These are phyloP conservation scores for Echiichthys vipera DNA, from an alignment of 2,797 vertebrate species.

Conservation along the genomic window DNA sequence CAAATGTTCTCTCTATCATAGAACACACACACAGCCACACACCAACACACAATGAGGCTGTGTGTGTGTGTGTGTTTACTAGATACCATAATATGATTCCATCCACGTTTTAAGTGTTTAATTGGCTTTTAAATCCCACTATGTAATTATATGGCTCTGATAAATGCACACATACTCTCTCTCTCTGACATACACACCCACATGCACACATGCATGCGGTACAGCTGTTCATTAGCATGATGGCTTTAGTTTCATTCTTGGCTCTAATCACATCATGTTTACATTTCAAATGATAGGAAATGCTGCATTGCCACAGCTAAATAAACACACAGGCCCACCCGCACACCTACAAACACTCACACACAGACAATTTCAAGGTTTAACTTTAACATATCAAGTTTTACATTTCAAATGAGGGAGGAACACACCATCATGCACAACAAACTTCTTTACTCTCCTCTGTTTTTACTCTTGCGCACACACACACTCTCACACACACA, in stretches of 20 bases:
- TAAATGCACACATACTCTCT: slow-evolving; percentile 46
- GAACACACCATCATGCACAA: slow-evolving; percentile 19
- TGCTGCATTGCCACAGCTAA: slow-evolving; percentile 44
- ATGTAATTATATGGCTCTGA: slow-evolving; percentile 79
- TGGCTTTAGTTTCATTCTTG: slow-evolving; percentile 68
- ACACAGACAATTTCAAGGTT: slow-evolving; percentile 43
- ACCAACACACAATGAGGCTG: slow-evolving; percentile 52
- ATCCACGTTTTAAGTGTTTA: slow-evolving; percentile 84
- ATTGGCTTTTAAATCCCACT: slow-evolving; percentile 83
- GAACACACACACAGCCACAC: slow-evolving; percentile 8
- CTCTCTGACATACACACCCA: slow-evolving; percentile 15
- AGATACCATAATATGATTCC: slow-evolving; percentile 75
- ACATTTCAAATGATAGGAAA: slow-evolving; percentile 74
- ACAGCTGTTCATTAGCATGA: slow-evolving; percentile 82
- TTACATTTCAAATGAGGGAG: slow-evolving; percentile 59
- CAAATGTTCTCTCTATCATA: slow-evolving; percentile 29
- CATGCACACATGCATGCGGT: slow-evolving; percentile 33
- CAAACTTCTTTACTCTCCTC: slow-evolving; percentile 3
- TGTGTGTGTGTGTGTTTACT: slow-evolving; percentile 66
- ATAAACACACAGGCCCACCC: background rate
- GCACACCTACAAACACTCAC: slow-evolving; percentile 17
- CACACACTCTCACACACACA: slow-evolving; percentile 1
- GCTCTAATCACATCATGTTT: slow-evolving; percentile 78
- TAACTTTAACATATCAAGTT: slow-evolving; percentile 59
- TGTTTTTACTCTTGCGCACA: slow-evolving; percentile 15